Conservation (phyloP, 2,113 vertebrate species). For the Coracopsis vasa region DNA sequence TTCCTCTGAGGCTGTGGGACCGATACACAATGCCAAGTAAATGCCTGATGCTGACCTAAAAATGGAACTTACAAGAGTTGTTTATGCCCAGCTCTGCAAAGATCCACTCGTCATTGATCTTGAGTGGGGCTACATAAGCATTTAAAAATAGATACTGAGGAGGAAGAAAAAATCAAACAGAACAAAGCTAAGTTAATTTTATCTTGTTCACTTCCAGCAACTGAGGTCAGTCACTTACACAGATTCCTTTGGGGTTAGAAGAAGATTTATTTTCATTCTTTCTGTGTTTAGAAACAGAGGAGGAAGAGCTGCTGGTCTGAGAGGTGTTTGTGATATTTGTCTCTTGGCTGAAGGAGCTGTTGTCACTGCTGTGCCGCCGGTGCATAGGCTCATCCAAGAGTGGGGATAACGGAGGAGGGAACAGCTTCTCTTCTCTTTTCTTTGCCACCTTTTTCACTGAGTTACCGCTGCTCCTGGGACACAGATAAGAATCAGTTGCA, state of each 20-base stretch:
- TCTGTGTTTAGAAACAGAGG: conserved; percentile 80
- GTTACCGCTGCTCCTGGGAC: conserved; percentile 61
- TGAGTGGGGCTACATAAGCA: background rate
- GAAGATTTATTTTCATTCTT: conserved; percentile 84
- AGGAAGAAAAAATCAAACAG: background rate
- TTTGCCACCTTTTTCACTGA: conserved; percentile 85
- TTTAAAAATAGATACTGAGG: background rate
- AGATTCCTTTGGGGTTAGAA: conserved; percentile 80
- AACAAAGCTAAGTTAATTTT: background rate
- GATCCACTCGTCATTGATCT: background rate
- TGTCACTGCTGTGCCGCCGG: conserved; percentile 77
- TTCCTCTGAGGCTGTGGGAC: background rate
- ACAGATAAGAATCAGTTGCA: background rate
- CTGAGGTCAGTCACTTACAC: conserved; percentile 70
- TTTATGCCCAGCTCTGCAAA: background rate
- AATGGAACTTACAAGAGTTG: background rate
- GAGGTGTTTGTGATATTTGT: conserved; percentile 37
- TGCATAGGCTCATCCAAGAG: conserved; percentile 83
- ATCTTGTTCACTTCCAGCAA: background rate
- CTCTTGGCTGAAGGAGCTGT: conserved; percentile 81
- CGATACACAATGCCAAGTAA: fast-evolving
- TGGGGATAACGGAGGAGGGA: conserved; percentile 90
- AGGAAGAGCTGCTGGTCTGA: conserved; percentile 65
- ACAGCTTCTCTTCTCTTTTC: conserved; percentile 87
- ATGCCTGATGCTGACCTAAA: background rate